Conservation (phyloP, 2,888 invertebrate species). For the Ophraella communa region DNA sequence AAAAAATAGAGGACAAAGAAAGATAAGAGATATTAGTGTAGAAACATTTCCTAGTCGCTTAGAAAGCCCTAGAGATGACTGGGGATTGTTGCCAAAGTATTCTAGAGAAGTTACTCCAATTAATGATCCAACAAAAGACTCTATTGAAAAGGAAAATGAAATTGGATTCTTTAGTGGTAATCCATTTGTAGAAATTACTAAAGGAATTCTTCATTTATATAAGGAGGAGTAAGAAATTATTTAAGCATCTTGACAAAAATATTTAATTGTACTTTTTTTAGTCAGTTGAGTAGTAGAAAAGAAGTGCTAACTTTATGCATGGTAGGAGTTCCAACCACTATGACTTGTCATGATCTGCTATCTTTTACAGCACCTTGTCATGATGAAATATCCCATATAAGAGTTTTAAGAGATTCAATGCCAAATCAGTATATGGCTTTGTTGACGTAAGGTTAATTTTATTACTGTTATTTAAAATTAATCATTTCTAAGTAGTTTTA, state of each 20-base stretch:
- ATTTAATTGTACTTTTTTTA: conserved; percentile 37
- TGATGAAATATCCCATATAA: conserved; percentile 85
- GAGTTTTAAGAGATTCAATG: conserved; percentile 88
- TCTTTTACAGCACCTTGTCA: conserved; percentile 95
- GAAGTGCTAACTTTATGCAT: conserved; percentile 87
- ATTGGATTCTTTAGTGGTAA: conserved; percentile 93
- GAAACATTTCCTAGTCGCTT: conserved; percentile 78
- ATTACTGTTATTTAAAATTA: background rate
- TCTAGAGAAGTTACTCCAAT: conserved; percentile 62
- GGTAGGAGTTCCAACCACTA: conserved; percentile 86
- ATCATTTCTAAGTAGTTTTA: conserved; percentile 62
- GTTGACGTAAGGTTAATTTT: conserved; percentile 77
- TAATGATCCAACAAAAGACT: conserved; percentile 47
- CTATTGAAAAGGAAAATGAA: conserved; percentile 60
- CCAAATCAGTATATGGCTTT: conserved; percentile 99
- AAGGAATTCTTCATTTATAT: conserved; percentile 95
- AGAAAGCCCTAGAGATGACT: conserved; percentile 62
- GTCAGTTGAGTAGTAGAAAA: conserved; percentile 57
- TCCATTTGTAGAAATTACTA: conserved; percentile 94
- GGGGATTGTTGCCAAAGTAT: conserved; percentile 68
- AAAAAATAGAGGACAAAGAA: conserved; percentile 72
- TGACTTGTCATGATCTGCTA: conserved; percentile 92
- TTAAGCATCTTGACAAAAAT: background rate
- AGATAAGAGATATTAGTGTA: conserved; percentile 74
- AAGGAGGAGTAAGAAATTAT: conserved; percentile 85